Evolutionary conservation across 2,888 invertebrate species (phyloP), one percentile per base, ranked within the genome.

Genomic region (Charanyca ferruginea): DNA sequence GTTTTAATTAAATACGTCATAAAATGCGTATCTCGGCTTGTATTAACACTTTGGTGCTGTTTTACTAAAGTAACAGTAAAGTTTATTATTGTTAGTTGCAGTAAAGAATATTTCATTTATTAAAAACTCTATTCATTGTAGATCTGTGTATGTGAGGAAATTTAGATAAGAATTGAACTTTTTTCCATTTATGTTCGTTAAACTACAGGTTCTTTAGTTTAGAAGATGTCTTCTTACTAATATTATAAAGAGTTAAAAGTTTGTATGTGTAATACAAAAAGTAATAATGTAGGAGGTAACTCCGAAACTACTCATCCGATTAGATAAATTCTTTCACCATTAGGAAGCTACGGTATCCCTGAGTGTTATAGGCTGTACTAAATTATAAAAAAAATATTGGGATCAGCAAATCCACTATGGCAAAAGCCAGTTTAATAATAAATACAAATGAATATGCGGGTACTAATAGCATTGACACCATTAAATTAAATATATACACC

Each of bases 1-100:
- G 51, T 64, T 71, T 66, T 71, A 74, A 79, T 81, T 81, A 74
- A 78, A 78, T 67, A 62, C 70, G 38, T 45, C 60, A 63, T 61
- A 68, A 74, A 67, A 61, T 70, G 54, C 57, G 48, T 66, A 59
- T 69, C 62, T 57, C 35, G 25, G 42, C 44, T 49, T 66, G 57
- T 69, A 55, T 63, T 59, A 62, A 52, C 51, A 61, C 47, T 69
- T 63, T 28, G 38, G 22, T 51, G 55, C 28, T 65, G 51, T 63
- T 74, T 63, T 38, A 60, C 68, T 69, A 49, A 63, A 63, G 41
- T 63, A 61, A 66, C 79, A 60, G 54, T 73, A 71, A 73, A 73
- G 44, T 65, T 57, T 70, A 64, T 49, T 70, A 59, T 44, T 48
- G 5, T 47, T 60, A 23, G 20, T 60, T 0, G 38, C 23, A 28